Conservation (phyloP, 2,888 invertebrate species). For the Phortica okadai region DNA sequence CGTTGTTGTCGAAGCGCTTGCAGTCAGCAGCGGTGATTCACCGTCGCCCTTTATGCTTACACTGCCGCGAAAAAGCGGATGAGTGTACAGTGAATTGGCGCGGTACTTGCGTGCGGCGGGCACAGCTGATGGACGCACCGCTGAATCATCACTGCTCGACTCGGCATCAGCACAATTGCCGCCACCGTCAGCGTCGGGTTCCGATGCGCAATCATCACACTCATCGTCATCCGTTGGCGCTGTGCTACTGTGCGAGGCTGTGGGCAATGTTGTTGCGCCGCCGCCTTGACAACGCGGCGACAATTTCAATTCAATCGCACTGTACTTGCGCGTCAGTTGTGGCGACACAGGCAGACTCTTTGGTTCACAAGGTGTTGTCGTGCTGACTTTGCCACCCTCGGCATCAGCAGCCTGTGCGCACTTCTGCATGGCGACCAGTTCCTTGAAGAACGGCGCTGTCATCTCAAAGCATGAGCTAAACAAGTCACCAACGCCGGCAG, state of each 20-base stretch:
- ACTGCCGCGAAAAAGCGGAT: constrained; percentile 78
- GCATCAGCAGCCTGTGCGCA: constrained; percentile 38
- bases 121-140: constrained; percentile 60
- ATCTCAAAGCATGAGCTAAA: constrained; percentile 88
- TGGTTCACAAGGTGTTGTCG: constrained; percentile 65
- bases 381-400: constrained; percentile 23
- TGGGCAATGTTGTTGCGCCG: constrained; percentile 36
- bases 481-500: constrained; percentile 78
- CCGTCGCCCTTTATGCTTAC: constrained; percentile 51
- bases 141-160: constrained; percentile 74
- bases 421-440: constrained; percentile 71
- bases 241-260: constrained; percentile 45
- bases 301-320: constrained; percentile 70
- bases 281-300: constrained; percentile 58
- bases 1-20: constrained; percentile 51
- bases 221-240: constrained; percentile 62
- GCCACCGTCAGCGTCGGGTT: constrained; percentile 74
- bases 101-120: constrained; percentile 75
- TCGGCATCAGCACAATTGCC: constrained; percentile 75
- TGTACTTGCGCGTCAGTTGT: constrained; percentile 76
- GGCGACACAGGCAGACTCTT: constrained; percentile 79
- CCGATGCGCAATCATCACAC: constrained; percentile 67
- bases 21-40: constrained; percentile 50
- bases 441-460: constrained; percentile 81
- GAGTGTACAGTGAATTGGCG: constrained; percentile 80